Evolutionary conservation across 2,113 vertebrate species (phyloP).

Genomic region (Actinemys pallida): DNA sequence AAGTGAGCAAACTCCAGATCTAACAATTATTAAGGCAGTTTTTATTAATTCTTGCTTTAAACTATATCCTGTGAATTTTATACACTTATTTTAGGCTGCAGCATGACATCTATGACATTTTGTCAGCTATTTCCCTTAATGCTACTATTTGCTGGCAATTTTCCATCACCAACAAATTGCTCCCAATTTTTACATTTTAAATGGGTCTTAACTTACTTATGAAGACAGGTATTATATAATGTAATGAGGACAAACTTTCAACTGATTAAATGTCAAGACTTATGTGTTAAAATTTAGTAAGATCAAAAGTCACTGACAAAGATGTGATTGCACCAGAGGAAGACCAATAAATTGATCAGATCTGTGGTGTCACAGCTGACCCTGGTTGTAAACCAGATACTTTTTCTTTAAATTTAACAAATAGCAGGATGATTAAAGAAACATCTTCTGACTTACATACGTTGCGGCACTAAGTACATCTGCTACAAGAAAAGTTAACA

Average conservation of each 20-base stretch:
- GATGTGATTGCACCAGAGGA: neutral
- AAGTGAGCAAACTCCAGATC: neutral
- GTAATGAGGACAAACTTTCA: neutral
- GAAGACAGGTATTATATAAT: neutral
- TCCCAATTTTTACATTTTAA: neutral
- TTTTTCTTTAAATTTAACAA: neutral
- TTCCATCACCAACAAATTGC: neutral
- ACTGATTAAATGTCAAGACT: neutral
- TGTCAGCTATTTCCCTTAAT: neutral
- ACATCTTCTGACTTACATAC: neutral
- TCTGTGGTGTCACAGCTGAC: neutral
- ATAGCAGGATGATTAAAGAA: neutral
- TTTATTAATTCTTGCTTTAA: neutral
- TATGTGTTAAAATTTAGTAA: neutral
- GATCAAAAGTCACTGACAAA: neutral
- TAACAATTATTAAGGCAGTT: neutral
- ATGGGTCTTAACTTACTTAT: neutral
- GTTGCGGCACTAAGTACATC: neutral
- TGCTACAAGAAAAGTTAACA: neutral
- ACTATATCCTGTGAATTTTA: neutral
- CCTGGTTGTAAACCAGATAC: neutral
- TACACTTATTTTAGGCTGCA: neutral
- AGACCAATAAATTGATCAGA: neutral
- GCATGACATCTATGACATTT: neutral
- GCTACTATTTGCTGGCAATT: neutral